phyloP scores from a whole-genome alignment of 2,888 invertebrate species.

The Scaptodrosophila latifasciaeformis region DNA sequence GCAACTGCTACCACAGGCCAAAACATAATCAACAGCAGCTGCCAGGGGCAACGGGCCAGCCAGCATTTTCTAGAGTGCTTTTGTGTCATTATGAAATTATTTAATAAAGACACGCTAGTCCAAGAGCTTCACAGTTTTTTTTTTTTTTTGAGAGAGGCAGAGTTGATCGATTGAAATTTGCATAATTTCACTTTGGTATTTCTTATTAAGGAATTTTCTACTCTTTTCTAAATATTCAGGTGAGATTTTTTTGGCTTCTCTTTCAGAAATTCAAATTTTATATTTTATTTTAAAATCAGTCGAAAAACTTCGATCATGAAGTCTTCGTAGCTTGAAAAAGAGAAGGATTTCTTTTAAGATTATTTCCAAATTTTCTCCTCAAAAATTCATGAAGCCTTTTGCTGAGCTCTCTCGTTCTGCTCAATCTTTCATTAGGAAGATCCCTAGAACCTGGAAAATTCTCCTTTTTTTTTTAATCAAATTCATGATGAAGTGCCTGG shows the following conservation, averaged over 20 bases:
- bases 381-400: too few species aligned
- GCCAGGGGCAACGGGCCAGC: constrained; percentile 8
- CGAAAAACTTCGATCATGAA: constrained; percentile 13
- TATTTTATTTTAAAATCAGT: too few species aligned
- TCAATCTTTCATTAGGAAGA: too few species aligned
- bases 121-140: constrained; percentile 61
- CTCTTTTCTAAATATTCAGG: not conserved
- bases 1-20: constrained; percentile 30
- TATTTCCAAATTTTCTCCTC: too few species aligned
- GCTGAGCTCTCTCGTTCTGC: too few species aligned
- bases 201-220: not conserved
- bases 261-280: too few species aligned
- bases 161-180: too few species aligned
- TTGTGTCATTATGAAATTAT: constrained; percentile 69
- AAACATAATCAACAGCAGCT: constrained; percentile 56
- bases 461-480: not conserved
- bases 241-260: too few species aligned
- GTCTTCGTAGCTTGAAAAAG: constrained; percentile 11
- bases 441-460: too few species aligned
- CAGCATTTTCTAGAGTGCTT: constrained; percentile 36
- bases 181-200: too few species aligned
- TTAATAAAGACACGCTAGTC: too few species aligned
- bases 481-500: not conserved
- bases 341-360: too few species aligned
- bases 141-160: constrained; percentile 27